Evolutionary conservation across 2,888 invertebrate species (phyloP).

Genomic region (Priocnemis perturbator): DNA sequence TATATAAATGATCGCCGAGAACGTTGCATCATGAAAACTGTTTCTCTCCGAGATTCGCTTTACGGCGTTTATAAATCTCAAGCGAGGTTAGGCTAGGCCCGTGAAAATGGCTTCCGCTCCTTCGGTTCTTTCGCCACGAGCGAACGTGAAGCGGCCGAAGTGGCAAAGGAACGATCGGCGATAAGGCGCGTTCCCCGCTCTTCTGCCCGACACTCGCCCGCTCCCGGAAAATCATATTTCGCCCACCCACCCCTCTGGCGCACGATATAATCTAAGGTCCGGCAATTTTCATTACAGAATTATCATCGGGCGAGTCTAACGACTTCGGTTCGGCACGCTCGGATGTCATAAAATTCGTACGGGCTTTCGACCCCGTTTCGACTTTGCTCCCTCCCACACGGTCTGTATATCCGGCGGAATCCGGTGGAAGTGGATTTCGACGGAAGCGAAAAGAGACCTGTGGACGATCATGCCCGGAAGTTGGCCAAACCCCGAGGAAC

Average conservation of each 20-base stretch:
- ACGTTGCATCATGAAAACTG: too few species aligned
- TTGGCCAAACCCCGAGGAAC: constrained; percentile 22
- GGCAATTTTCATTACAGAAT: constrained; percentile 22
- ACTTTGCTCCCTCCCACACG: constrained; percentile 21
- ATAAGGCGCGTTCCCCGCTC: too few species aligned
- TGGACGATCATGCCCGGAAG: constrained; percentile 29
- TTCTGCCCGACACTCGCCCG: too few species aligned
- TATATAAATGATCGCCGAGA: too few species aligned
- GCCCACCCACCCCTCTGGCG: too few species aligned
- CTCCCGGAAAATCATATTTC: too few species aligned
- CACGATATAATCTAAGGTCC: constrained; percentile 16
- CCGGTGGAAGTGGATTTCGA: constrained; percentile 22
- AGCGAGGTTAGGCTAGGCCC: too few species aligned
- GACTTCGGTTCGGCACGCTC: constrained; percentile 28
- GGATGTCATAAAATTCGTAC: constrained; percentile 25
- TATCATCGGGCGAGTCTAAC: constrained; percentile 15
- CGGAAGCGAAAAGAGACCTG: constrained; percentile 16
- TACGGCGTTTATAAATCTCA: too few species aligned
- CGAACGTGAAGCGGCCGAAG: too few species aligned
- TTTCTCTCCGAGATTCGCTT: too few species aligned
- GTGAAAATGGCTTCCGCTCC: too few species aligned
- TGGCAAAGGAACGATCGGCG: background rate
- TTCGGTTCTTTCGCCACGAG: too few species aligned
- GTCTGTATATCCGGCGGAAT: constrained; percentile 24
- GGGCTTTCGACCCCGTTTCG: constrained; percentile 22